Percentiles rank a stretch among this genome's conserved stretches.
Conservation (phyloP, 30 jellyfish, hydroid and myxozoan species). For the Turritopsis dohrnii region DNA sequence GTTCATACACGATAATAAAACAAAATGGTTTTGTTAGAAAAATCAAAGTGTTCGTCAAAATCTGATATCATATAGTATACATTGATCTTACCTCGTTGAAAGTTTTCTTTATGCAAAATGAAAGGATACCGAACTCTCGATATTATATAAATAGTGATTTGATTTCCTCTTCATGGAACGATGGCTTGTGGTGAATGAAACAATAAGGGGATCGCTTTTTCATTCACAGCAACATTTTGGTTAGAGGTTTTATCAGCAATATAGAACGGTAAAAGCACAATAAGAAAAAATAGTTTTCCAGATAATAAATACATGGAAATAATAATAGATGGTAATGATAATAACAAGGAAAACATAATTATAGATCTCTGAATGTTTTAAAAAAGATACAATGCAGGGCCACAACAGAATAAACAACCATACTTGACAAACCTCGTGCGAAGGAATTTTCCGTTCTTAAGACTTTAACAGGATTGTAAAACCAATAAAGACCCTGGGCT, state of each 20-base stretch:
- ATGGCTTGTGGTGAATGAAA: neutral
- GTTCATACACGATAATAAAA: neutral
- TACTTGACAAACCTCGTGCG: too few species aligned
- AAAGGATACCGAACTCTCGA: neutral
- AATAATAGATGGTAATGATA: neutral
- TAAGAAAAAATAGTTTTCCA: neutral
- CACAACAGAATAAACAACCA: too few species aligned
- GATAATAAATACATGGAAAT: too few species aligned
- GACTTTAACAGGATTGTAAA: too few species aligned
- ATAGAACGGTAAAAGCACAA: neutral
- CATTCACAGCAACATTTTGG: neutral
- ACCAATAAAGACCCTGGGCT: too few species aligned
- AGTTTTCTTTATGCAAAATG: neutral
- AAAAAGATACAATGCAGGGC: too few species aligned
- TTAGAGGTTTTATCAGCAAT: neutral
- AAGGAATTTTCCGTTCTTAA: too few species aligned
- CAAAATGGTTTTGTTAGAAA: neutral
- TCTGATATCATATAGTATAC: neutral
- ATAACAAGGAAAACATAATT: neutral
- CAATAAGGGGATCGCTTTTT: neutral
- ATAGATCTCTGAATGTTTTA: too few species aligned
- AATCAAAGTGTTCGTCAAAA: neutral
- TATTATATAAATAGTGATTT: neutral
- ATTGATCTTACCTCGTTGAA: neutral
- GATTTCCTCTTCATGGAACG: neutral